Evolutionary conservation across 2,797 vertebrate species (phyloP).

Genomic region (Enteromius trimaculatus): DNA sequence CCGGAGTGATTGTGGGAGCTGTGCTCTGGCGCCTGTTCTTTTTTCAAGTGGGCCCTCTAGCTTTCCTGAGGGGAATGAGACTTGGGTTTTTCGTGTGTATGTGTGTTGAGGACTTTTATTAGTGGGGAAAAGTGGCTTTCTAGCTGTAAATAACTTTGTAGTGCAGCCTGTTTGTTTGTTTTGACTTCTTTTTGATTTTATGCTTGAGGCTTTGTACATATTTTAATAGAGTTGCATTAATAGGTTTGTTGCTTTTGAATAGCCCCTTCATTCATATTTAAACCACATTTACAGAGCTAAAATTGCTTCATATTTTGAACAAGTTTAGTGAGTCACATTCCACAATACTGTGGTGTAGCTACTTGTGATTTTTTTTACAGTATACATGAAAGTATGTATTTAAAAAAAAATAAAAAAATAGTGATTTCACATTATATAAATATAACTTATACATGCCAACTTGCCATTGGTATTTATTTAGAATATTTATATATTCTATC

Average conservation of each 20-base stretch:
- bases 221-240: slow-evolving; percentile 40
- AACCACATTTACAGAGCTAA: slow-evolving; percentile 18
- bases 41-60: slow-evolving; percentile 77
- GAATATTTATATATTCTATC: background rate
- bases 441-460: background rate
- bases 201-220: slow-evolving; percentile 22
- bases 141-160: slow-evolving; percentile 49
- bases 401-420: background rate
- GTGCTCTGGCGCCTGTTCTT: slow-evolving; percentile 68
- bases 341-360: background rate
- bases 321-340: background rate
- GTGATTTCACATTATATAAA: background rate
- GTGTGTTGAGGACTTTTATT: slow-evolving; percentile 56
- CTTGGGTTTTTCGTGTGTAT: slow-evolving; percentile 63
- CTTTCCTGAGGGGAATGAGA: slow-evolving; percentile 71
- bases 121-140: slow-evolving; percentile 28
- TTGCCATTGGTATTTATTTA: too few species aligned
- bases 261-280: slow-evolving; percentile 35
- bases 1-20: slow-evolving; percentile 70
- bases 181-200: slow-evolving; percentile 26
- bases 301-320: slow-evolving; percentile 12
- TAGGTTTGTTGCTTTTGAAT: slow-evolving; percentile 37
- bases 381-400: background rate
- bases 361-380: background rate
- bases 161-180: slow-evolving; percentile 42